A percentile compares a stretch with the other conserved stretches of the same genome.
Evolutionary conservation across 2,113 vertebrate genomes (phyloP).

Genomic region (Chamaetylas fuelleborni): DNA sequence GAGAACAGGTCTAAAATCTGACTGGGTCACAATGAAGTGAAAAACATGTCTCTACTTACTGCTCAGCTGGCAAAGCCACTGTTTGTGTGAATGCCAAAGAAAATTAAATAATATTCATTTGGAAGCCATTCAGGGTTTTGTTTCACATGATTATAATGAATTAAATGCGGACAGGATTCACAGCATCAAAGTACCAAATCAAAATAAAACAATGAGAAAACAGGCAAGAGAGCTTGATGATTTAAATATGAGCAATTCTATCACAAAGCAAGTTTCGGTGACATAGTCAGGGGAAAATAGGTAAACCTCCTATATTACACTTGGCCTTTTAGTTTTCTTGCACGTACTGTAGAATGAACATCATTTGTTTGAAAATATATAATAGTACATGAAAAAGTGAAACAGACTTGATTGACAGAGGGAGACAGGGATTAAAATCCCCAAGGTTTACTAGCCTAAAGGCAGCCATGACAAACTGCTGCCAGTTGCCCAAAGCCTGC

Average conservation of each 20-base stretch:
- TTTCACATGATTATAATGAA: conserved; percentile 48
- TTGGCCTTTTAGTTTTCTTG: neutral
- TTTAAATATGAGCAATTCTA: conserved; percentile 38
- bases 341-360: neutral
- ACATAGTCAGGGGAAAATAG: neutral
- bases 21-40: neutral
- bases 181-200: neutral
- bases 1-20: neutral
- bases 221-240: neutral
- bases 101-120: conserved; percentile 50
- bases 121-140: conserved; percentile 1
- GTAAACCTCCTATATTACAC: neutral
- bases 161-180: conserved; percentile 18
- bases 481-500: conserved; percentile 14
- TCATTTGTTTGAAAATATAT: conserved; percentile 3
- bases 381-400: neutral
- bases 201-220: conserved; percentile 23
- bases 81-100: conserved; percentile 9
- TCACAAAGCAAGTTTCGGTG: neutral
- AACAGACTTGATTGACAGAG: neutral
- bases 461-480: conserved; percentile 29
- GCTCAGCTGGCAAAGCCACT: conserved; percentile 12
- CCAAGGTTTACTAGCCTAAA: conserved; percentile 23
- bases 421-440: conserved; percentile 19
- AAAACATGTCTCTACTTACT: neutral